A percentile compares a stretch with the other conserved stretches of the same genome.
Conservation (phyloP, 2,888 invertebrate species). For the Lasioglossum calceatum region DNA sequence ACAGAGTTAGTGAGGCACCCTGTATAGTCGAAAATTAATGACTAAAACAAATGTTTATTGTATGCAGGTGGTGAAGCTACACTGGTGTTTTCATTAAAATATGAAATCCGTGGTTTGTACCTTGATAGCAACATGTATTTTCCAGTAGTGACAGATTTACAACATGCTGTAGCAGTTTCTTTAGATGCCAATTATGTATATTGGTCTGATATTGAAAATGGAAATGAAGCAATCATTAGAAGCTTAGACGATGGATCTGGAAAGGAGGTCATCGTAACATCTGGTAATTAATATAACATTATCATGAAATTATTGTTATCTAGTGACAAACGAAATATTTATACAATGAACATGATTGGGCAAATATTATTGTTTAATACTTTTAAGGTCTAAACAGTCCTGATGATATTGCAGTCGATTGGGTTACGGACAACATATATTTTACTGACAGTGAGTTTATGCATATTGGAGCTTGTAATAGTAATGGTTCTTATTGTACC, state of each 20-base stretch:
- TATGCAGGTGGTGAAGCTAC: slow-evolving; percentile 88
- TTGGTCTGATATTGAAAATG: slow-evolving; percentile 91
- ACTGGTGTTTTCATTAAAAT: slow-evolving; percentile 89
- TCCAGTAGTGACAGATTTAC: slow-evolving; percentile 85
- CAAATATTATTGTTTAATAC: neutral
- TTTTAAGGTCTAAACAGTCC: slow-evolving; percentile 88
- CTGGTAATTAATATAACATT: slow-evolving; percentile 76
- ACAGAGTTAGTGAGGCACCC: no score
- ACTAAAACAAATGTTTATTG: neutral
- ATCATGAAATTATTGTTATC: neutral
- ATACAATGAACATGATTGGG: neutral
- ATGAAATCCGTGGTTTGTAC: slow-evolving; percentile 88
- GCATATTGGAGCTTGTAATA: slow-evolving; percentile 90
- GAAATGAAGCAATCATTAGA: slow-evolving; percentile 90
- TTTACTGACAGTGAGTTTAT: slow-evolving; percentile 90
- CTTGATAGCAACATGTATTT: slow-evolving; percentile 86
- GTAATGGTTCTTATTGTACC: slow-evolving; percentile 89
- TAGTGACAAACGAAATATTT: neutral
- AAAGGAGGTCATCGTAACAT: slow-evolving; percentile 85
- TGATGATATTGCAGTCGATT: slow-evolving; percentile 92
- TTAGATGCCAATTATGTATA: slow-evolving; percentile 90
- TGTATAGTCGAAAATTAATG: neutral
- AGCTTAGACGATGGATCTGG: slow-evolving; percentile 87
- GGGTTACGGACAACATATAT: slow-evolving; percentile 92
- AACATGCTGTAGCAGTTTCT: slow-evolving; percentile 89